Conservation (phyloP, 2,113 vertebrate genomes). For the Lipotes vexillifer region DNA sequence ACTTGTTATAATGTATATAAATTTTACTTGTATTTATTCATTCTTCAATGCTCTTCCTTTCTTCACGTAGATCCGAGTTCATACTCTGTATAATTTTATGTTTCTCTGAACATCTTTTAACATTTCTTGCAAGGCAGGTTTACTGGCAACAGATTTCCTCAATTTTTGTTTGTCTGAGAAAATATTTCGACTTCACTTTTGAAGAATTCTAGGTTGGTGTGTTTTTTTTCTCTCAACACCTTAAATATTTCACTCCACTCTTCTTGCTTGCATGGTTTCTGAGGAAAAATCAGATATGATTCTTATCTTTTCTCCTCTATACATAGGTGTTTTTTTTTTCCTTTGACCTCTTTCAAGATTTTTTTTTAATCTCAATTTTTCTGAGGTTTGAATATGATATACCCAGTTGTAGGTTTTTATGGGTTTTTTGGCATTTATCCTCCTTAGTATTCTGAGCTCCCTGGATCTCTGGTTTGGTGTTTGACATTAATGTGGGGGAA, state of each 20-base stretch:
- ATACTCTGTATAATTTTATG: neutral
- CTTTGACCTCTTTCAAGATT: neutral
- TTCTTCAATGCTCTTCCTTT: neutral
- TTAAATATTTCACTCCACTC: neutral
- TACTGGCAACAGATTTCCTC: too few species aligned
- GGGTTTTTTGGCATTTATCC: neutral
- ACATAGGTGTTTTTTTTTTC: neutral
- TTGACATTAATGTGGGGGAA: neutral
- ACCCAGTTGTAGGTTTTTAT: neutral
- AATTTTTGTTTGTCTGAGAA: too few species aligned
- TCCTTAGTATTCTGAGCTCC: neutral
- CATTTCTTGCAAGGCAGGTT: neutral
- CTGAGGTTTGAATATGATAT: neutral
- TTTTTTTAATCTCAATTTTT: neutral
- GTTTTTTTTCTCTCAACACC: neutral
- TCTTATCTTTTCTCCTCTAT: neutral
- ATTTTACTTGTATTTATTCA: neutral
- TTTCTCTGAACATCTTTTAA: neutral
- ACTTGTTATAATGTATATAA: neutral
- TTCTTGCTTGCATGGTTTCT: neutral
- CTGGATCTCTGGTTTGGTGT: neutral
- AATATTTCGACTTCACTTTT: neutral
- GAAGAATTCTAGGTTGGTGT: neutral
- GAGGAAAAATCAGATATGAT: neutral
- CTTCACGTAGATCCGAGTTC: neutral